These are phyloP conservation scores for Pyrochroa serraticornis DNA, from an alignment of 2,888 invertebrate genomes.

Conservation along the genomic window DNA sequence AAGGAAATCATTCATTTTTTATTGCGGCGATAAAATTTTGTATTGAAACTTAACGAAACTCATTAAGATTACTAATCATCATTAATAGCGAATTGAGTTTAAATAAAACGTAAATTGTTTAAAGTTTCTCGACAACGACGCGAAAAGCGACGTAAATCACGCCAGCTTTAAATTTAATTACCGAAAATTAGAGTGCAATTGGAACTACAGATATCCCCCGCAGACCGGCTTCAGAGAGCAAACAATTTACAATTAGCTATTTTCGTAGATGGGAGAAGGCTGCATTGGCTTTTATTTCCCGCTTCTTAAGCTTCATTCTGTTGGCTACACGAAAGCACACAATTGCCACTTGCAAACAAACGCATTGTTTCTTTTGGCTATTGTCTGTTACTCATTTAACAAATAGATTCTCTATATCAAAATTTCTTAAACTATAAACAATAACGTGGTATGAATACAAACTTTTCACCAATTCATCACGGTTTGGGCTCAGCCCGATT, in stretches of 20 bases:
- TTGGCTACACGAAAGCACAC: neutral
- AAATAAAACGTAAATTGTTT: neutral
- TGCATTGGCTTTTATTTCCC: constrained; percentile 15
- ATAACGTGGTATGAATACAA: too few relatives aligned
- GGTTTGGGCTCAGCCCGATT: too few relatives aligned
- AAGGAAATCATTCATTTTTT: constrained; percentile 16
- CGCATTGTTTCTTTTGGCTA: constrained; percentile 3
- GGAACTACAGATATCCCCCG: constrained; percentile 2
- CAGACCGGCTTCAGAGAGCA: constrained; percentile 7
- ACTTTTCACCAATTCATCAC: too few relatives aligned
- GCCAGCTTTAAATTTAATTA: neutral
- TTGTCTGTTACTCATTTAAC: neutral
- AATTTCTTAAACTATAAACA: too few relatives aligned
- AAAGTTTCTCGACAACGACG: neutral
- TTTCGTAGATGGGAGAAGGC: constrained; percentile 11
- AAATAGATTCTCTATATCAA: neutral
- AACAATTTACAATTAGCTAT: constrained; percentile 20
- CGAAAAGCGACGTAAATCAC: neutral
- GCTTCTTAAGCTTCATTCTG: constrained; percentile 8
- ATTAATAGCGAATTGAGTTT: neutral
- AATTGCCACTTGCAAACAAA: constrained; percentile 18
- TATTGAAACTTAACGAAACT: constrained; percentile 4
- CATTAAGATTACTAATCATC: neutral
- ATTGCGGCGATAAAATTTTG: constrained; percentile 9
- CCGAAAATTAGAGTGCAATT: constrained; percentile 7